Conservation (phyloP, 2,113 vertebrate species). For the Corythornis vintsioides region DNA sequence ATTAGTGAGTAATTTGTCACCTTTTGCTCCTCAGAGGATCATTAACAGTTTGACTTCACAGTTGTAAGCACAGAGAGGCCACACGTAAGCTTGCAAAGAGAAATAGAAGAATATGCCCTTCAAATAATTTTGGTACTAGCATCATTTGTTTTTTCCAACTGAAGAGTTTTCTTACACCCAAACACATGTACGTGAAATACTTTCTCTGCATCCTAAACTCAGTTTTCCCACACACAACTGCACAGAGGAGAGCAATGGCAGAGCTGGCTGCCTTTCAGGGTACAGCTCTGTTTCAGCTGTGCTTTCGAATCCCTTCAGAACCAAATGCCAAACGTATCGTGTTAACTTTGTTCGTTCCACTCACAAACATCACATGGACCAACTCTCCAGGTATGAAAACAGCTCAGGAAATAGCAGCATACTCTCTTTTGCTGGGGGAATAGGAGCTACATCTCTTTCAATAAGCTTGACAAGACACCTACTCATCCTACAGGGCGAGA, state of each 20-base stretch:
- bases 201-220: not conserved
- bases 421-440: not conserved
- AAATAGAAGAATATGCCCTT: not conserved
- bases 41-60: constrained; percentile 24
- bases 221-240: not conserved
- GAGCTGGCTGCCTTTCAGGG: not conserved
- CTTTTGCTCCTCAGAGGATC: constrained; percentile 6
- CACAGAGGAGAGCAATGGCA: not conserved
- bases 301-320: not conserved
- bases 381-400: not conserved
- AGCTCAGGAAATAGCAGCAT: not conserved
- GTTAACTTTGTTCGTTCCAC: not conserved
- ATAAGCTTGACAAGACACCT: not conserved
- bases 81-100: not conserved
- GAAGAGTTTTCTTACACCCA: not conserved
- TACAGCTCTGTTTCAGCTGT: not conserved
- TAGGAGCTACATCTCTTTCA: not conserved
- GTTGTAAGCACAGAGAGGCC: not conserved
- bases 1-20: not conserved
- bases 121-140: not conserved
- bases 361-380: not conserved
- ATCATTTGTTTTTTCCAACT: not conserved
- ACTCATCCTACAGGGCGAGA: not conserved
- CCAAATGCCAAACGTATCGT: not conserved
- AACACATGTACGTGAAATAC: not conserved